phyloP scores from a whole-genome alignment of 2,888 invertebrate species.

The Blomia tropicalis region DNA sequence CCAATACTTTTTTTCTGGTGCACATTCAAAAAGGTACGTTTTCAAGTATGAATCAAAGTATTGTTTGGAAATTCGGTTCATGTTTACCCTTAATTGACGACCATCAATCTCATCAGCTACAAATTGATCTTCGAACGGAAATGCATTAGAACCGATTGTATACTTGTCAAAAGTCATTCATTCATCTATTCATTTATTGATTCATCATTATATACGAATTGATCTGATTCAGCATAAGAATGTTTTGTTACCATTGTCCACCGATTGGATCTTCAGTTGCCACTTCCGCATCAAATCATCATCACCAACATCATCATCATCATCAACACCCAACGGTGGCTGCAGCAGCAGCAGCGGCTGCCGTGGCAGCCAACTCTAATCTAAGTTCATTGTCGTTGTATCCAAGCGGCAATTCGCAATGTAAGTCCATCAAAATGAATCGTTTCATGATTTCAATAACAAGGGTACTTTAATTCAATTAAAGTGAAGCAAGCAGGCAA shows the following conservation, averaged over 20 bases:
- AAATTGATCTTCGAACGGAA: too few species aligned
- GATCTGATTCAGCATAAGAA: too few species aligned
- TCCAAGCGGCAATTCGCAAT: constrained; percentile 6
- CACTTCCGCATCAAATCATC: constrained; percentile 1
- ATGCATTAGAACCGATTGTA: constrained; percentile 1
- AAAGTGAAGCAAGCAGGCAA: neutral
- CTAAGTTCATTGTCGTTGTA: neutral
- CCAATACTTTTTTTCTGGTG: neutral
- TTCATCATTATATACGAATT: too few species aligned
- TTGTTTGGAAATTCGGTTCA: neutral
- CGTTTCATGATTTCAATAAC: too few species aligned
- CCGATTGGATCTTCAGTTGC: constrained; percentile 39
- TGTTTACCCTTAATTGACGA: neutral
- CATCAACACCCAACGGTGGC: constrained; percentile 3
- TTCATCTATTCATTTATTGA: neutral
- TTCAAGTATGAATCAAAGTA: neutral
- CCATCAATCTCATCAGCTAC: constrained; percentile 8
- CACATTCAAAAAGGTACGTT: neutral
- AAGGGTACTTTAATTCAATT: neutral
- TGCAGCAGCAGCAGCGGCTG: constrained; percentile 6
- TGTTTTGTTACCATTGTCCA: constrained; percentile 80
- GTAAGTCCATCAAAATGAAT: constrained; percentile 5
- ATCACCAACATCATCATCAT: too few species aligned
- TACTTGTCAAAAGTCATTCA: neutral
- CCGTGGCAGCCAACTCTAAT: neutral